Percentiles rank a stretch among this genome's conserved stretches.
Evolutionary conservation across 2,113 vertebrate genomes (phyloP).

Genomic region (Megatriorchis doriae): DNA sequence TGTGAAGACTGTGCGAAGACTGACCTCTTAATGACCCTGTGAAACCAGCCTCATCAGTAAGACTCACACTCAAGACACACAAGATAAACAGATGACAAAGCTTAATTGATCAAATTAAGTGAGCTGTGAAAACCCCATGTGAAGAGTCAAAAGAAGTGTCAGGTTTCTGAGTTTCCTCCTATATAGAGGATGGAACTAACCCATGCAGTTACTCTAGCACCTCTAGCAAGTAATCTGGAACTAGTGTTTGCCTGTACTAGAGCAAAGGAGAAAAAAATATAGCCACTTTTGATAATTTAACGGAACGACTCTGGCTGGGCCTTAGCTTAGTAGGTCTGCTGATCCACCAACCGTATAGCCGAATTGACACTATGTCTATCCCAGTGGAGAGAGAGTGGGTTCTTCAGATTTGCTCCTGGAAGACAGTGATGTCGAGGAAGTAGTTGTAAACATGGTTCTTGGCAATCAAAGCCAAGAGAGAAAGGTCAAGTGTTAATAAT

Average conservation of each 20-base stretch:
- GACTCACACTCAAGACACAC: background rate
- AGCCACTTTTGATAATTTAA: background rate
- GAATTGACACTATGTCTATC: background rate
- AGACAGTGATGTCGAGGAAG: background rate
- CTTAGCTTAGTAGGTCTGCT: background rate
- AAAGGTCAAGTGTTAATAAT: background rate
- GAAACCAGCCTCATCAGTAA: background rate
- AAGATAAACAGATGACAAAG: background rate
- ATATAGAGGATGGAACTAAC: background rate
- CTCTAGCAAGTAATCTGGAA: background rate
- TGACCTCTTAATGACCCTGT: background rate
- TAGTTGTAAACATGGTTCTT: background rate
- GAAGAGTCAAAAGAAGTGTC: background rate
- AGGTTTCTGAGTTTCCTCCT: background rate
- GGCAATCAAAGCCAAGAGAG: background rate
- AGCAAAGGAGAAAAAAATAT: background rate
- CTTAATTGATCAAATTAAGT: background rate
- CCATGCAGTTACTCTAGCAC: background rate
- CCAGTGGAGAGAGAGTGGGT: background rate
- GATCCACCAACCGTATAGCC: background rate
- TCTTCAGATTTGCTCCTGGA: background rate
- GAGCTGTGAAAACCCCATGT: background rate
- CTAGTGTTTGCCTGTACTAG: background rate
- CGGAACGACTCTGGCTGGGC: background rate
- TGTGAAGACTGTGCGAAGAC: background rate